Evolutionary conservation across 2,113 vertebrate genomes (phyloP), one percentile per base, ranked within the genome.

Genomic region (Regulus satrapa): DNA sequence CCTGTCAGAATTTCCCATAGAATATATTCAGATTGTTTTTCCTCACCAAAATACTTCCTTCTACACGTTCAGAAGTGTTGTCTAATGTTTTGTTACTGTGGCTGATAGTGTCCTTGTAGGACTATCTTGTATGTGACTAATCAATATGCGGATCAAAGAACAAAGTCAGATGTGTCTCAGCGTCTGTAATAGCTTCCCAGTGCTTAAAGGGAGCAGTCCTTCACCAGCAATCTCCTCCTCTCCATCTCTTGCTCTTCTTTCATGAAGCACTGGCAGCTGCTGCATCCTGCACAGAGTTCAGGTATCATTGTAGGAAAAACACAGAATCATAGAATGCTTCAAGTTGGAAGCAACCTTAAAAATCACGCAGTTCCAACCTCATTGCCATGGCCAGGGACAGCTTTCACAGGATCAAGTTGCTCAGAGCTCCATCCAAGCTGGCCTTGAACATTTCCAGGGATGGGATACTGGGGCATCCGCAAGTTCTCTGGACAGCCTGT

Each of bases 71-170:
- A 26, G 14, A 85, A 36, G 24, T 29, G 8, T 28, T 85, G 17
- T 76, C 82, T 28, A n/a, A n/a, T 0, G 5, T 26, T 94, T 52
- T 77, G 5, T 63, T 71, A 18, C 13, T 69, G 21, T 69, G 54
- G 19, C 34, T 79, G 58, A 12, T 43, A 28, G 6, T 25, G 12
- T 79, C 20, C 32, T 43, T 82, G 45, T 34, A 38, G 55, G 58
- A 16, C 26, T 16, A 1, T 52, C 21, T 83, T 9, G 31, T 46
- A 31, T 1, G 1, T 21, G 46, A 58, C 1, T 2, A 49, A 58
- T 58, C 71, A 58, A 31, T 34, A 10, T 26, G 17, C 36, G 25
- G 41, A 12, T 34, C 43, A 34, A 74, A 66, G 25, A 56, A 18
- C 17, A 11, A 8, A 14, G 12, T 51, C 26, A 79, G 61, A 48